Conservation (phyloP, 92 coral and sea anemone species). For the Palythoa grandiflora region DNA sequence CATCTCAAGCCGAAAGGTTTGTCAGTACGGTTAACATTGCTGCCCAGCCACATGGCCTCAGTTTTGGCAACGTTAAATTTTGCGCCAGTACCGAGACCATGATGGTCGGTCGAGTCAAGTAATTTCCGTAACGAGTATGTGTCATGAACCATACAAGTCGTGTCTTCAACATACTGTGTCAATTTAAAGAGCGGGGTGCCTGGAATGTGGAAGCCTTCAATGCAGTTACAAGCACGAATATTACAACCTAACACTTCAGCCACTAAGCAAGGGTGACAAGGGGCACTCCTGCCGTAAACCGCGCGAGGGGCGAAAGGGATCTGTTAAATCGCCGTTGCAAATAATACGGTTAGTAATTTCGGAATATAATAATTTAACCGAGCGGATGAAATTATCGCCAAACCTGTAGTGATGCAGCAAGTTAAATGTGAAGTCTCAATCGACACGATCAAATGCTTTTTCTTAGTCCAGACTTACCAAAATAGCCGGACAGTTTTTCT, state of each 20-base stretch:
- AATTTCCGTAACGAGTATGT: neutral
- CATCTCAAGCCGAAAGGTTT: slow-evolving; percentile 29
- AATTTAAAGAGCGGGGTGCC: slow-evolving; percentile 11
- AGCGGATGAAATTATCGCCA: neutral
- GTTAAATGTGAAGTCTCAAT: neutral
- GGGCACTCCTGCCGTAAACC: slow-evolving; percentile 6
- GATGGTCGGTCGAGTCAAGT: neutral
- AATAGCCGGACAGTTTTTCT: too few relatives aligned
- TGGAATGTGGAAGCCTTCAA: slow-evolving; percentile 21
- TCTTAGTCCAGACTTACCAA: too few relatives aligned
- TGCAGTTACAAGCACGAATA: neutral
- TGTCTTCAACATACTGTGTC: slow-evolving; percentile 44
- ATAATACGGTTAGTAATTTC: neutral
- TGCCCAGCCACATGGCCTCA: slow-evolving; percentile 58
- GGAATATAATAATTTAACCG: neutral
- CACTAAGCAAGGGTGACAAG: neutral
- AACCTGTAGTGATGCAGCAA: neutral
- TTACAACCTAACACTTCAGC: slow-evolving; percentile 10
- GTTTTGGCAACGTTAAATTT: too few relatives aligned
- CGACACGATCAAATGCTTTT: too few relatives aligned
- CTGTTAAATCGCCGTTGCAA: neutral
- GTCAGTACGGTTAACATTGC: too few relatives aligned
- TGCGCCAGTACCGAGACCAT: slow-evolving; percentile 39
- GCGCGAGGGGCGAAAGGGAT: neutral
- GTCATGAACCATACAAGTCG: slow-evolving; percentile 12